Conservation (phyloP, 1,140 invertebrate genomes). For the Bicyclus anynana region DNA sequence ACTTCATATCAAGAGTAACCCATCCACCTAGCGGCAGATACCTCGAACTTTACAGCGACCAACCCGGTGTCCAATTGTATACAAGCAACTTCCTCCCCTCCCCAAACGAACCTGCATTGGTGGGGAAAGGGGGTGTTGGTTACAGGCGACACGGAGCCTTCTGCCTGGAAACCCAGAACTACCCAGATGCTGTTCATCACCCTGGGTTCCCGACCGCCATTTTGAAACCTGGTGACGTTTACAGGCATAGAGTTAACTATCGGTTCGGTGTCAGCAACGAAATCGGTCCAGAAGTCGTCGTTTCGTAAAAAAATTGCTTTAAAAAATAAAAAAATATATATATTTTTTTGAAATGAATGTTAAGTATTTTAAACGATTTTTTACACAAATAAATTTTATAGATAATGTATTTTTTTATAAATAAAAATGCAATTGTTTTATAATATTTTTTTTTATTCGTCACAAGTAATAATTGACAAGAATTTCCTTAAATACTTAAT, state of each 20-base stretch:
- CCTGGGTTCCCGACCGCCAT: slow-evolving; percentile 86
- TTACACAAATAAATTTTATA: too few relatives aligned
- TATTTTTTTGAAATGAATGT: too few relatives aligned
- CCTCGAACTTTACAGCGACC: slow-evolving; percentile 88
- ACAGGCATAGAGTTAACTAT: slow-evolving; percentile 80
- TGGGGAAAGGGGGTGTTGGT: slow-evolving; percentile 82
- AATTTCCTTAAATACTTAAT: too few relatives aligned
- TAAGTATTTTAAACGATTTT: too few relatives aligned
- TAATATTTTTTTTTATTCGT: too few relatives aligned
- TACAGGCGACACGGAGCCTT: slow-evolving; percentile 91
- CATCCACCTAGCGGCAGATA: slow-evolving; percentile 85
- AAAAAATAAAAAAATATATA: too few relatives aligned
- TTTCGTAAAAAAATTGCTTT: slow-evolving; percentile 4
- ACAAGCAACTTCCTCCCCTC: slow-evolving; percentile 87
- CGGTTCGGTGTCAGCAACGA: slow-evolving; percentile 68
- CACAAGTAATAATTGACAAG: too few relatives aligned
- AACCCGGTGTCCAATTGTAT: slow-evolving; percentile 95
- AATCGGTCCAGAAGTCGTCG: slow-evolving; percentile 32
- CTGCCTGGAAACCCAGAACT: slow-evolving; percentile 95
- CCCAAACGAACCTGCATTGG: slow-evolving; percentile 65
- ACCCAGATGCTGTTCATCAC: slow-evolving; percentile 93
- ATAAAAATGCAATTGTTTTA: too few relatives aligned
- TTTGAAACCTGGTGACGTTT: slow-evolving; percentile 84
- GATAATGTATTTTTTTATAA: too few relatives aligned
- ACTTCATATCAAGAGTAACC: slow-evolving; percentile 74